Base-by-base conservation (phyloP, 2,888 invertebrate species). In the Ectropis crepuscularia region DNA sequence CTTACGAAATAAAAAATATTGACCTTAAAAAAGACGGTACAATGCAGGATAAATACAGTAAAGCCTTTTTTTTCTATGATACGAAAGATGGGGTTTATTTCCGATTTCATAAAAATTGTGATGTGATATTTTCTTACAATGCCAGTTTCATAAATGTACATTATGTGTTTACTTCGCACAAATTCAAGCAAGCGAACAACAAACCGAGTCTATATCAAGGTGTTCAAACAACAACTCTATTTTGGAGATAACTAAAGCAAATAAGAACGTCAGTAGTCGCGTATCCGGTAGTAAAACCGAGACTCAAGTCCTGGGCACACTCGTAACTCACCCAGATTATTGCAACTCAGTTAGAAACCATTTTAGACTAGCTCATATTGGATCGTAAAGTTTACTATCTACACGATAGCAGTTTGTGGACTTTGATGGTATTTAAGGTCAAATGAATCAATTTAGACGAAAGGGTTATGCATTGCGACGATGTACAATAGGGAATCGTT, bases 261-360 rank as follows among this genome's bases (percentile, higher is more conserved):
- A 47, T 47, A 53, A 42, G 12, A 46, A 55, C 10, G 55, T 41
- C 55, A 39, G 12, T 45, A 8, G 12, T 6, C n/a, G 5, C n/a
- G 16, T 46, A 58, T 38, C 41, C 36, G 39, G 39, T 37, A 28
- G 6, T 63, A 57, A 63, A 57, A 10, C 28, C 10, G 16, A 28
- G 16, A 28, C 16, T 28, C 10, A 39, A 45, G 49, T 58, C 45
- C 49, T 49, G 53, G 6, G 43, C 36, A 38, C 11, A 8, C 16
- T 2, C 58, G 53, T 51, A 43, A 48, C 16, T 39, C 49, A n/a
- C 16, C 39, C 16, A 50, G 28, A 54, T 46, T 63, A 63, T 46
- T 49, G 54, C 63, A 49, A 49, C 47, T 37, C 43, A 28, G 57
- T 43, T 41, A 53, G 43, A 39, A 54, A 42, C 12, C n/a, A 41